These are phyloP conservation scores for Andrena praecox DNA, from an alignment of 2,888 invertebrate genomes.

Conservation along the genomic window DNA sequence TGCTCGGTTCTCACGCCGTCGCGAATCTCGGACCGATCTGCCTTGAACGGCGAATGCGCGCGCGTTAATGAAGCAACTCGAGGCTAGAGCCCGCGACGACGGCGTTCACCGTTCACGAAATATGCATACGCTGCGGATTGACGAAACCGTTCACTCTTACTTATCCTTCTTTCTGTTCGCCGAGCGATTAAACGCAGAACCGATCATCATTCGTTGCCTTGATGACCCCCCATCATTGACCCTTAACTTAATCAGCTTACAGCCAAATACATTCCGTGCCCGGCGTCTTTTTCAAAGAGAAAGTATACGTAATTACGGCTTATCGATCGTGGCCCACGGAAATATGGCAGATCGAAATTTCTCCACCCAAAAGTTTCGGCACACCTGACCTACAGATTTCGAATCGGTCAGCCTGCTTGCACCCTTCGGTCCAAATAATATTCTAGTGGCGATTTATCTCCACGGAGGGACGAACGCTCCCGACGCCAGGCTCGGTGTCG, in stretches of 20 bases:
- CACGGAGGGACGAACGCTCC: background rate
- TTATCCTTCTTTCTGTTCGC: background rate
- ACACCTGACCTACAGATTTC: background rate
- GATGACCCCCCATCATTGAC: background rate
- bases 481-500: background rate
- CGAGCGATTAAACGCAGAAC: slow-evolving; percentile 12
- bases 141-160: slow-evolving; percentile 9
- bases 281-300: slow-evolving; percentile 12
- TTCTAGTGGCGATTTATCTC: background rate
- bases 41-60: slow-evolving; percentile 60
- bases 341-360: background rate
- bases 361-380: background rate
- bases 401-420: background rate
- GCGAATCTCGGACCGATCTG: slow-evolving; percentile 62
- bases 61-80: slow-evolving; percentile 62
- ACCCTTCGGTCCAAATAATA: background rate
- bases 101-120: slow-evolving; percentile 22
- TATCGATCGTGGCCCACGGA: background rate
- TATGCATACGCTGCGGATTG: slow-evolving; percentile 35
- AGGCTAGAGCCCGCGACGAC: slow-evolving; percentile 20
- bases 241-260: slow-evolving; percentile 9
- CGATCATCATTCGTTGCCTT: slow-evolving; percentile 3
- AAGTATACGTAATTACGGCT: slow-evolving; percentile 20
- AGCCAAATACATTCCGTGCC: background rate
- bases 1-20: slow-evolving; percentile 63